Conservation (phyloP, 92 coral and sea anemone species). For the Paramuricea clavata region DNA sequence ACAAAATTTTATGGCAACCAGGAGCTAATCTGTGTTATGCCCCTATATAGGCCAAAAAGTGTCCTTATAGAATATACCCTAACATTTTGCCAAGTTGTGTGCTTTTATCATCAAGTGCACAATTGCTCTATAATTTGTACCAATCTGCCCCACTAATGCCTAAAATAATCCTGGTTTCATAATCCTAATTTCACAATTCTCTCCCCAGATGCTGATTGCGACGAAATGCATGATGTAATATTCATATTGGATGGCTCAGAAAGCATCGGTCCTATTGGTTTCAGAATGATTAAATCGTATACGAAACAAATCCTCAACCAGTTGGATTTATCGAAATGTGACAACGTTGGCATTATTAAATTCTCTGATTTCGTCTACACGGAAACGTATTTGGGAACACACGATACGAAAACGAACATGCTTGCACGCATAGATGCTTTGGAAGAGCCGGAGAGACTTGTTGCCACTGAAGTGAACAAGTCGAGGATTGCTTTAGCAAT, state of each 20-base stretch:
- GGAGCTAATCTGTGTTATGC: too few species aligned
- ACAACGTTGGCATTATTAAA: slow-evolving; percentile 27
- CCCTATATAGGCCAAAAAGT: too few species aligned
- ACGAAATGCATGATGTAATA: neutral
- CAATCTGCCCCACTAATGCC: too few species aligned
- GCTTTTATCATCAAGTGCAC: too few species aligned
- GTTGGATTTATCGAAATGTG: slow-evolving; percentile 5
- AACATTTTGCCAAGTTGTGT: too few species aligned
- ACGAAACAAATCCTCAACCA: slow-evolving; percentile 11
- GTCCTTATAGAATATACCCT: too few species aligned
- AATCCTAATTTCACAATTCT: neutral
- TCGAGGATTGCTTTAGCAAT: neutral
- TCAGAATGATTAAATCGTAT: slow-evolving; percentile 19
- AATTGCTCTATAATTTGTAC: too few species aligned
- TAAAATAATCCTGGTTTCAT: too few species aligned
- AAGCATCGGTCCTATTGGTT: slow-evolving; percentile 27
- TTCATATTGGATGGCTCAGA: slow-evolving; percentile 25
- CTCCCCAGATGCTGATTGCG: neutral
- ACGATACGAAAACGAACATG: neutral
- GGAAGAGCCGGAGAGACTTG: neutral
- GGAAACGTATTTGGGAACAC: neutral
- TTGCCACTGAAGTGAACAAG: neutral
- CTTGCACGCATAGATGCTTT: slow-evolving; percentile 19
- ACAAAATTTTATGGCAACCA: too few species aligned
- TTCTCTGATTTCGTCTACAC: slow-evolving; percentile 3